Percentiles rank a stretch among this genome's conserved stretches.
Conservation (phyloP, 1,140 invertebrate genomes). For the Prorops nasuta region DNA sequence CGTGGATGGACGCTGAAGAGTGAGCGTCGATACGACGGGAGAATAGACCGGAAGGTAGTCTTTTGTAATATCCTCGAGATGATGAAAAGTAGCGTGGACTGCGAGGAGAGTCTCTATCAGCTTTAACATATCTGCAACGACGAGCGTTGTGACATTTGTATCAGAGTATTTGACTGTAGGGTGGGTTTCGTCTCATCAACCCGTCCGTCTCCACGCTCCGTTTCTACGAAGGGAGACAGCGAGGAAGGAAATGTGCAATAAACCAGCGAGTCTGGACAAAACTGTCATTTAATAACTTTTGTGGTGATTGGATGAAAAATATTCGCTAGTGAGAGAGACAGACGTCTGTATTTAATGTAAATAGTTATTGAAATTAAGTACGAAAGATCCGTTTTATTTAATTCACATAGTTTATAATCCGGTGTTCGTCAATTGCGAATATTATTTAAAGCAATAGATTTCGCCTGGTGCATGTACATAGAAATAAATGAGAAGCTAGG, state of each 20-base stretch:
- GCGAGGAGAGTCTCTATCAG: too few relatives aligned
- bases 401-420: slow-evolving; percentile 43
- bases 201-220: slow-evolving; percentile 11
- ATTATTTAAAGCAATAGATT: slow-evolving; percentile 52
- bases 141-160: slow-evolving; percentile 13
- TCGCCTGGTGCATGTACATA: slow-evolving; percentile 42
- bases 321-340: too few relatives aligned
- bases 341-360: slow-evolving; percentile 53
- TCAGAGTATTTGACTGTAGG: slow-evolving; percentile 14
- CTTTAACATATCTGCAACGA: slow-evolving; percentile 44
- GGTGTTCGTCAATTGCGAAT: slow-evolving; percentile 46
- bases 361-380: slow-evolving; percentile 46
- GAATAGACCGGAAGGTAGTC: too few relatives aligned
- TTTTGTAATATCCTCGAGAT: too few relatives aligned
- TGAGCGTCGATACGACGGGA: too few relatives aligned
- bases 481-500: slow-evolving; percentile 20
- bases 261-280: not conserved
- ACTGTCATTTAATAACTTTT: slow-evolving; percentile 1
- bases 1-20: too few relatives aligned
- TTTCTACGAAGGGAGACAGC: slow-evolving; percentile 4
- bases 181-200: too few relatives aligned
- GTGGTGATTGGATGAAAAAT: slow-evolving; percentile 5
- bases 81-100: too few relatives aligned
- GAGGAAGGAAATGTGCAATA: slow-evolving; percentile 19
- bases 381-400: slow-evolving; percentile 43